Base-by-base conservation (phyloP, 2,113 vertebrate species). In the Pterocles orientalis region DNA sequence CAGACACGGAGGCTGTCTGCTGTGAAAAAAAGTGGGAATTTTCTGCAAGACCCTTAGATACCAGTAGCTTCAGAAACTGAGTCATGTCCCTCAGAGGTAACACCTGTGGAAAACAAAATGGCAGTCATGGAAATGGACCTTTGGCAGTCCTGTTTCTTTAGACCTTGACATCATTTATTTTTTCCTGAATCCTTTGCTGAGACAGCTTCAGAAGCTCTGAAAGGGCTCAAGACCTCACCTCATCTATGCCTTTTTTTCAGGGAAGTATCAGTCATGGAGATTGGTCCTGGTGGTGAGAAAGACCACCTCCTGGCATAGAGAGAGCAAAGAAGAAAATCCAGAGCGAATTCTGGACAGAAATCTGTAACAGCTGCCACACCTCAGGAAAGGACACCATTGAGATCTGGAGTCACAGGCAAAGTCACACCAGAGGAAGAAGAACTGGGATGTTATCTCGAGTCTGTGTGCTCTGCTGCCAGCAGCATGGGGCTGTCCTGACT, bases 151-250 rank as follows among this genome's bases (percentile, higher is more conserved):
- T 36, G 53, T 45, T 53, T 34, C 26, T 68, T 66, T 2, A 6
- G 51, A 78, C 29, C 18, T 65, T 51, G 20, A 43, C 8, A 29
- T 54, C 5, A 71, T n/a, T 80, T 88, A 56, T 82, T 76, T 93
- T 16, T 15, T 73, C 21, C 33, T 29, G 36, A 75, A 75, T 39
- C 48, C 18, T 78, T 80, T 72, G 21, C 34, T 62, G 34, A 84
- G 66, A 50, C 20, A 43, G 12, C 51, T 19, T n/a, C 43, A 70
- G 34, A 86, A 57, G 13, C 9, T 80, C 71, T 31, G 8, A 56
- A 86, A 26, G 8, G 4, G 4, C n/a, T 81, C 31, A 50, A 19
- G 80, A 56, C 7, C 29, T 73, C 0, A 0, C 25, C 26, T 76
- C 5, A 0, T 56, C 78, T 79, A 8, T 47, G 19, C 10, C 26